Percentiles rank a stretch among this genome's conserved stretches.
These are phyloP conservation scores for Xylocopa sonorina DNA, from an alignment of 1,140 invertebrate species.

Conservation along the genomic window DNA sequence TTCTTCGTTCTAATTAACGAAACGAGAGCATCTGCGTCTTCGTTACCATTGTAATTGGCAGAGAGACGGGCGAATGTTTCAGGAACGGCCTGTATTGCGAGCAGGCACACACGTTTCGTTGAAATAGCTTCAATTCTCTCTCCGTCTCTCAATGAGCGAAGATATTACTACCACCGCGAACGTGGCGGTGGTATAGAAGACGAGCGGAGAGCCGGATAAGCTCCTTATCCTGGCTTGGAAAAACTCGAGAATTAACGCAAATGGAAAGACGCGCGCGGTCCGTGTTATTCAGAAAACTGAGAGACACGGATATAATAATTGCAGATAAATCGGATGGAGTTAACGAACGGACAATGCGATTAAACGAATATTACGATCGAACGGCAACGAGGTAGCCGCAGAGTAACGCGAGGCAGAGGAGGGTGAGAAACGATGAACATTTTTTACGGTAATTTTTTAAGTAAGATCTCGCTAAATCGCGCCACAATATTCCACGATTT, in stretches of 20 bases:
- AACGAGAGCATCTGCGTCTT: no score
- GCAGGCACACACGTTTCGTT: neutral
- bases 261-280: neutral
- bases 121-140: neutral
- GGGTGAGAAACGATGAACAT: no score
- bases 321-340: neutral
- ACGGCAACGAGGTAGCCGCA: neutral
- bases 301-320: neutral
- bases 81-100: neutral
- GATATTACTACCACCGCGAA: neutral
- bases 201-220: neutral
- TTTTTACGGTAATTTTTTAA: neutral
- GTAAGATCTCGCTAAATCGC: neutral
- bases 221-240: neutral
- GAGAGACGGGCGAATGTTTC: neutral
- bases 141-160: no score
- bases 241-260: neutral
- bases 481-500: constrained; percentile 10
- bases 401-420: no score
- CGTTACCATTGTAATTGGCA: neutral
- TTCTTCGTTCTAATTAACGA: neutral
- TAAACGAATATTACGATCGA: constrained; percentile 11
- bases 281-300: neutral
- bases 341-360: constrained; percentile 5
- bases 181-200: neutral